These are phyloP conservation scores for Cataglyphis hispanica DNA, from an alignment of 1,140 invertebrate genomes.

Conservation along the genomic window DNA sequence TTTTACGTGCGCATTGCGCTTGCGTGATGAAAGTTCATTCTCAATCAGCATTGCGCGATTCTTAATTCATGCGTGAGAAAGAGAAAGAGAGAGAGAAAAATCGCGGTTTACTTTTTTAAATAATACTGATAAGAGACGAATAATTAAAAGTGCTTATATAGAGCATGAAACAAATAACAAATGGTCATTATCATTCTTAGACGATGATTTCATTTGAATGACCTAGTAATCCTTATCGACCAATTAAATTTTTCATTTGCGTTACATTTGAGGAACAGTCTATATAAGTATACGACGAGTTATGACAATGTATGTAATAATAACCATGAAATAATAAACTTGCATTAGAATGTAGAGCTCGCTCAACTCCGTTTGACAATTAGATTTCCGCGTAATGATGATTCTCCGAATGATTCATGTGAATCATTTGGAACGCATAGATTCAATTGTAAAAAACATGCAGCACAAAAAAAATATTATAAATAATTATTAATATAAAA, in stretches of 20 bases:
- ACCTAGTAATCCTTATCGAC: not conserved
- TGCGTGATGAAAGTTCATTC: not conserved
- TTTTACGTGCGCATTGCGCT: not conserved
- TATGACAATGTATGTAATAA: conserved; percentile 8
- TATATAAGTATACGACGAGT: not conserved
- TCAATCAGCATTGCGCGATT: not conserved
- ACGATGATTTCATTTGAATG: conserved; percentile 35
- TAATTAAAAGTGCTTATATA: conserved; percentile 26
- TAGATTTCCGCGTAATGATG: conserved; percentile 1
- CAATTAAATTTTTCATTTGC: not conserved
- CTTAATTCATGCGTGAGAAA: conserved; percentile 15
- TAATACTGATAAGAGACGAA: not conserved
- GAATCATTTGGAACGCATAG: conserved; percentile 18
- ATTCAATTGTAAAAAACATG: not conserved
- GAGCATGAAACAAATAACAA: conserved; percentile 7
- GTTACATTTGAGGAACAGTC: not conserved
- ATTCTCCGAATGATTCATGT: not conserved
- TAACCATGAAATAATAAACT: conserved; percentile 25
- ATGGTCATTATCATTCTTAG: conserved; percentile 35
- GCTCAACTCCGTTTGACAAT: conserved; percentile 6
- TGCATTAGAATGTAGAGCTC: not conserved
- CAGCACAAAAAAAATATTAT: too few relatives aligned
- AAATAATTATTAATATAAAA: too few relatives aligned
- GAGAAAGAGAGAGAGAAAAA: not conserved
- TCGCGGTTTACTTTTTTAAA: conserved; percentile 5